phyloP scores from a whole-genome alignment of 2,888 invertebrate species.

The Apodemia zela region DNA sequence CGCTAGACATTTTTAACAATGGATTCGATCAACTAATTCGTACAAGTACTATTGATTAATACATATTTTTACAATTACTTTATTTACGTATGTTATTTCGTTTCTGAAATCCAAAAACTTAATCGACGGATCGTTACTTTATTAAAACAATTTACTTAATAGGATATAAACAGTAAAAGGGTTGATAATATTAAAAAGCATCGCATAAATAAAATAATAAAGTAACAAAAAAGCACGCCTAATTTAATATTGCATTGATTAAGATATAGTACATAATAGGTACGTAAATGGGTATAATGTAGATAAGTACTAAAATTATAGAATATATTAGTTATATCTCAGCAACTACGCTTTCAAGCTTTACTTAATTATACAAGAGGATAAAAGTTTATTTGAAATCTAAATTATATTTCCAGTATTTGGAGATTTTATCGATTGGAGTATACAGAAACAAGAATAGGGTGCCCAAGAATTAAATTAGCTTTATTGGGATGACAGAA shows the following conservation, averaged over 20 bases:
- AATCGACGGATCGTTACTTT: conserved; percentile 67
- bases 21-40: conserved; percentile 59
- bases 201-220: conserved; percentile 54
- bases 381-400: conserved; percentile 63
- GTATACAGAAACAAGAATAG: conserved; percentile 17
- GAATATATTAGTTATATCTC: conserved; percentile 66
- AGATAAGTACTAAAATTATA: conserved; percentile 70
- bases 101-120: conserved; percentile 66
- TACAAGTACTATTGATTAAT: conserved; percentile 66
- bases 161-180: conserved; percentile 34
- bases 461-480: conserved; percentile 24
- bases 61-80: conserved; percentile 63
- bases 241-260: conserved; percentile 60
- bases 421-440: conserved; percentile 24
- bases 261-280: conserved; percentile 64
- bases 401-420: conserved; percentile 61
- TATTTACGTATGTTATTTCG: conserved; percentile 75
- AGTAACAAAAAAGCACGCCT: conserved; percentile 60
- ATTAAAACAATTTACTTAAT: conserved; percentile 36
- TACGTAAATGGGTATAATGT: conserved; percentile 74
- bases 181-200: conserved; percentile 60
- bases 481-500: conserved; percentile 31
- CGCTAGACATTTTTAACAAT: conserved; percentile 64
- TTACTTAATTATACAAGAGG: conserved; percentile 72
- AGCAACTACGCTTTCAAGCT: conserved; percentile 76